Evolutionary conservation across 2,113 vertebrate genomes (phyloP), one percentile per base, ranked within the genome.

Genomic region (Cinclus cinclus): DNA sequence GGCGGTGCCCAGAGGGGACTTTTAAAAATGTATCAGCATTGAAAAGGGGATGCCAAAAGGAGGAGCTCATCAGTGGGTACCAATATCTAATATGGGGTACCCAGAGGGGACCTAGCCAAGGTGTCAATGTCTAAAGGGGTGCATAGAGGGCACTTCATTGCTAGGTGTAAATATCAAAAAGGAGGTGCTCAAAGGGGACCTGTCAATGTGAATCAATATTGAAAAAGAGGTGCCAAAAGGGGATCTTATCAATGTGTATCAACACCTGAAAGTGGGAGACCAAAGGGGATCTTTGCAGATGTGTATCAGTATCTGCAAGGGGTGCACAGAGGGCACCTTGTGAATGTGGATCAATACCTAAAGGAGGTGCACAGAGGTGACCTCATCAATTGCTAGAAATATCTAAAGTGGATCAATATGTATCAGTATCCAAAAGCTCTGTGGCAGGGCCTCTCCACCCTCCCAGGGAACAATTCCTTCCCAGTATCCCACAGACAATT

Each of bases 1-100:
- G 18, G 8, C 0, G 1, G 19, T 70, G 46, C 31, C 5, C 2
- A 42, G 14, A 60, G 5, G 21, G 27, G 21, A 20, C 10, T 20
- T 8, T 25, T 6, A 25, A 21, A 13, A 28, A 11, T 41, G 19
- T 28, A 23, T 28, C 7, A 28, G 18, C 60, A 28, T 12, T 1
- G 0, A 21, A 44, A 44, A 56, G 8, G 28, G 5, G n/a, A 7
- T 33, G 18, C 35, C 44, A 8, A 39, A n/a, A 35, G 19, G 35
- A 41, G 41, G 20, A 11, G 5, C 15, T 25, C 6, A 25, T 28
- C n/a, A 33, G 4, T 46, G 33, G 5, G 41, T 23, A 47, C 37
- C 55, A 59, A 35, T n/a, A 46, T n/a, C 22, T n/a, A 18, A 65
- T 16, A 23, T 9, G 33, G 44, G 44, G 16, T 35, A 23, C 33